Evolutionary conservation across 1,140 invertebrate genomes (phyloP), one percentile per base, ranked within the genome.

Genomic region (Nephila pilipes): DNA sequence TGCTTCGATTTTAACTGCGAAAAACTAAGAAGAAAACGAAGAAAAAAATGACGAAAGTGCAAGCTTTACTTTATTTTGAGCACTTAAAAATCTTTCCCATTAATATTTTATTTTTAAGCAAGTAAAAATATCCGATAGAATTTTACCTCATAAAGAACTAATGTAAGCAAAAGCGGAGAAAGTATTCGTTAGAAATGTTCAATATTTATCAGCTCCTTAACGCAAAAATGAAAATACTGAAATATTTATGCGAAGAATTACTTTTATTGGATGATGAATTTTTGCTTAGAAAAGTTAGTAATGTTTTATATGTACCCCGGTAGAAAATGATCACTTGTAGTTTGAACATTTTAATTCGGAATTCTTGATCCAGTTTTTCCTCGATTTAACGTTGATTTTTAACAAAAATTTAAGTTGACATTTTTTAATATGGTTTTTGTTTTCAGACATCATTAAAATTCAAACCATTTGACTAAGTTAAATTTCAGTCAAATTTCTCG

Each of bases 191-290:
- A 5, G 32, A 36, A 18, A 18, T 75, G 69, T 18, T 75, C 69
- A 75, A 75, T 75, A 75, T 75, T 75, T 36, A 60, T 60, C 58
- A 22, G 3, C 12, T 20, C 20, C 58, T 60, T 60, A 36, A 36
- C 32, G 29, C 12, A 16, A 32, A 29, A 18, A 32, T 32, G 69
- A 20, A 36, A 75, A 32, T 36, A 5, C 16, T 32, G 69, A 75
- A 75, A 75, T 69, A 69, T 75, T 75, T 75, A 75, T 75, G 29
- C 16, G 16, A 75, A 75, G 69, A 75, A 75, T 75, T 36, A 75
- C 18, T 36, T 20, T 75, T 75, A 65, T 25, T 6, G 46, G 46
- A 4, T 46, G 46, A 46, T 46, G 25, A 65, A 65, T 25, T 14
- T n/a, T 2, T 25, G 25, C 63, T 65, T n/a, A 25, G 63, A n/a